Evolutionary conservation across 2,888 invertebrate genomes (phyloP), one percentile per base, ranked within the genome.

Genomic region (Eupithecia dodoneata): DNA sequence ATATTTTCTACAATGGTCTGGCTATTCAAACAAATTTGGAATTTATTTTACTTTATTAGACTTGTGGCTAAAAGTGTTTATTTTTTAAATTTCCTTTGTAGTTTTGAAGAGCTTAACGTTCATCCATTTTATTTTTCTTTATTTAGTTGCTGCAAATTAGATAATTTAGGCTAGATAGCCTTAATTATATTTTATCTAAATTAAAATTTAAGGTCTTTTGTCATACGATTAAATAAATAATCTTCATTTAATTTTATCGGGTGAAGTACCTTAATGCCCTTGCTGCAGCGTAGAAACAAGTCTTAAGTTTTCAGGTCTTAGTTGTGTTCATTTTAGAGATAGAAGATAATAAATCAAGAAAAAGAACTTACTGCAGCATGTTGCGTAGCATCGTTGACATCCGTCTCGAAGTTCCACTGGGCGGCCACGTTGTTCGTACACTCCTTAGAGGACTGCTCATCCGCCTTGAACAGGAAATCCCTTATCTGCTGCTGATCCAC

Each of bases 351-450:
- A 45, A n/a, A 67, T 44, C n/a, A 66, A 69, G n/a, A n/a, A 4
- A 7, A 41, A 18, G 45, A 13, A 96, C 97, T 97, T 91, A 98
- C 98, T 90, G 98, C 98, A 86, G 97, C 97, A 83, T 97, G 94
- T 92, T 98, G 98, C 0, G 97, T 97, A 71, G 96, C 96, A 89
- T 97, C 97, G 91, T 97, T 98, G 63, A 98, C 97, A 87, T 98
- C 97, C 5, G 98, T 98, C 91, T 98, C 98, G 87, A 98, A 98
- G 89, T 97, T 97, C 98, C 98, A 98, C 87, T 98, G 98, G 1
- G 98, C 97, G 0, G 96, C 97, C n/a, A 98, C 98, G 89, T 98
- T 98, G 73, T 97, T 97, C 0, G 97, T 97, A 86, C 98, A 98
- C 90, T 97, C 97, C 87, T 97, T 96, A 0, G 98, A 97, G 12